phyloP scores from a whole-genome alignment of 2,888 invertebrate genomes.

The Phengaris alcon region DNA sequence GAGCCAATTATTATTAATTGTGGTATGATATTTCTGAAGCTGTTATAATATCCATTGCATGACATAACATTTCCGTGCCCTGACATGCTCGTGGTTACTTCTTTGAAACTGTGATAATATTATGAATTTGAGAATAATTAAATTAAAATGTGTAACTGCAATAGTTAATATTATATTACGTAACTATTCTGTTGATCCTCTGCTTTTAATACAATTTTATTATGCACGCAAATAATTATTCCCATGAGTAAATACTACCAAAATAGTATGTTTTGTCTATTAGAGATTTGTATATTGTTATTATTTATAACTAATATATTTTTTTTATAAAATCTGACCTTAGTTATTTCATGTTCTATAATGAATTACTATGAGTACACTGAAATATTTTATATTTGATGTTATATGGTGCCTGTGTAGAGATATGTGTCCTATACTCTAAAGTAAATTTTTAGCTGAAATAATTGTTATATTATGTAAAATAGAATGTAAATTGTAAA shows the following conservation, averaged over 20 bases:
- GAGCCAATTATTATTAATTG: too few relatives aligned
- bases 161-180: too few relatives aligned
- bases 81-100: neutral
- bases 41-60: too few relatives aligned
- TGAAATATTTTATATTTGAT: neutral
- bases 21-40: too few relatives aligned
- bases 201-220: neutral
- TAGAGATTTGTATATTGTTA: neutral
- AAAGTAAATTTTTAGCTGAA: neutral
- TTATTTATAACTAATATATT: neutral
- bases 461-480: neutral
- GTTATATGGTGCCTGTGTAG: neutral
- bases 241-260: neutral
- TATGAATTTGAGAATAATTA: neutral
- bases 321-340: too few relatives aligned
- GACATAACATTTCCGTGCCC: neutral
- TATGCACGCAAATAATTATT: neutral
- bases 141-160: too few relatives aligned
- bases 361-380: neutral
- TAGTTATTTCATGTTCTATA: neutral
- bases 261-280: neutral
- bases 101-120: neutral
- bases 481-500: neutral
- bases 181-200: neutral
- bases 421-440: neutral